These are phyloP conservation scores for Madoqua kirkii DNA, from an alignment of 2,113 vertebrate species.

Conservation along the genomic window DNA sequence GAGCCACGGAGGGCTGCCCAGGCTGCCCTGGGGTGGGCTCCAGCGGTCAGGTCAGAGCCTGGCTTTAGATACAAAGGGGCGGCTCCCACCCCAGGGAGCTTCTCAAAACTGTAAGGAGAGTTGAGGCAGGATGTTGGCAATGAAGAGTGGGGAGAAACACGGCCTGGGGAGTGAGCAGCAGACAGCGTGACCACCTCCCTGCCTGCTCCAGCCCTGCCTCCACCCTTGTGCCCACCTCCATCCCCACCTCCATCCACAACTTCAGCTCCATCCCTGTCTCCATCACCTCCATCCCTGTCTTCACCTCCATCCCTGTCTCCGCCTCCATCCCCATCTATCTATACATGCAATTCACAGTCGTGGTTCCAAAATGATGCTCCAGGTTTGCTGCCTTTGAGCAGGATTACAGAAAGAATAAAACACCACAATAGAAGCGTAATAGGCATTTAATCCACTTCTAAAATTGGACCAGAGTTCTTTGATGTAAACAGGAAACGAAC, in stretches of 20 bases:
- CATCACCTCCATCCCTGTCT: no score
- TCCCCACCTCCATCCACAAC: rapidly evolving
- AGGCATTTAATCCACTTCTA: not conserved
- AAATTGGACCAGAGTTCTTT: not conserved
- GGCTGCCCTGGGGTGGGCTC: rapidly evolving
- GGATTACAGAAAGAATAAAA: not conserved
- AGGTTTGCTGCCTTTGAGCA: not conserved
- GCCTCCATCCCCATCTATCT: not conserved
- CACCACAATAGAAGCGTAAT: not conserved
- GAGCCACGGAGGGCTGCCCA: rapidly evolving
- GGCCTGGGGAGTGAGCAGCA: rapidly evolving
- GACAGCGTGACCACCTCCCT: no score
- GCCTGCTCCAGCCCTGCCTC: rapidly evolving
- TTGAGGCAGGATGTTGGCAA: not conserved
- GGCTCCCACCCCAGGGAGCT: not conserved
- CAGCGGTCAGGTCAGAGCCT: not conserved
- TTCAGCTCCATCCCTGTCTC: not conserved
- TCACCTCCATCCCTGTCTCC: not conserved
- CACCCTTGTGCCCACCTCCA: not conserved
- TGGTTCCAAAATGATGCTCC: rapidly evolving
- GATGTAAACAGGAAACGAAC: not conserved
- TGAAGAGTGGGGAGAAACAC: rapidly evolving
- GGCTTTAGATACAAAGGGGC: rapidly evolving
- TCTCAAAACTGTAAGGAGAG: no score
- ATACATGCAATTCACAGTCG: rapidly evolving